Base-by-base conservation (phyloP, 2,888 invertebrate genomes). In the Pherbina coryleti region DNA sequence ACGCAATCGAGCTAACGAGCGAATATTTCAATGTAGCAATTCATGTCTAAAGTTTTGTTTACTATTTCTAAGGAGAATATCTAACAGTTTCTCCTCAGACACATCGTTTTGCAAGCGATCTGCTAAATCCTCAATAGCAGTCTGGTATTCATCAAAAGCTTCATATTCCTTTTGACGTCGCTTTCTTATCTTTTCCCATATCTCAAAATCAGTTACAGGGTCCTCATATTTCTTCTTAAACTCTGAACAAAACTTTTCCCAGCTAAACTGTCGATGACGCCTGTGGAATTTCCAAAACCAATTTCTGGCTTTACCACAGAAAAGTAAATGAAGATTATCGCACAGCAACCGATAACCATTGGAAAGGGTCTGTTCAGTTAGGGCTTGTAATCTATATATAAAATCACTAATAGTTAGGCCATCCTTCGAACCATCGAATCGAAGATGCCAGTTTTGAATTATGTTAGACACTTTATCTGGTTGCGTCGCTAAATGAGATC, bases 341-440 rank as follows among this genome's bases (percentile, higher is more conserved):
- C 66, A 53, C 11, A 75, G 53, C 2, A 66, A 19, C 4, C 1
- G 5, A 53, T 60, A 75, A 53, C 66, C 53, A 14, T 49, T 44
- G 1, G 34, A 7, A 14, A 75, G 22, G 25, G 17, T 74, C 44
- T 74, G 74, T 51, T n/a, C 49, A 4, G 74, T 74, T 5, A 74
- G 51, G 5, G 66, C 51, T 53, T 62, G 17, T 19, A 62, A 28
- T 1, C 73, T 7, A 17, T 73, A 73, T 5, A 73, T 37, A 49
- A 73, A 73, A 19, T 62, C 73, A 34, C 49, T 62, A n/a, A 60
- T 25, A 2, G 44, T 2, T n/a, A 73, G 37, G 5, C 73, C 49
- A 8, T 73, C 62, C n/a, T 37, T 73, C 0, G 73, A 73, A n/a
- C 73, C 73, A 25, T 73, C 73, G 44, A 73, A 73, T 22, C 49